These are phyloP conservation scores for Prietella phreatophila DNA, from an alignment of 2,113 vertebrate species.

Conservation along the genomic window DNA sequence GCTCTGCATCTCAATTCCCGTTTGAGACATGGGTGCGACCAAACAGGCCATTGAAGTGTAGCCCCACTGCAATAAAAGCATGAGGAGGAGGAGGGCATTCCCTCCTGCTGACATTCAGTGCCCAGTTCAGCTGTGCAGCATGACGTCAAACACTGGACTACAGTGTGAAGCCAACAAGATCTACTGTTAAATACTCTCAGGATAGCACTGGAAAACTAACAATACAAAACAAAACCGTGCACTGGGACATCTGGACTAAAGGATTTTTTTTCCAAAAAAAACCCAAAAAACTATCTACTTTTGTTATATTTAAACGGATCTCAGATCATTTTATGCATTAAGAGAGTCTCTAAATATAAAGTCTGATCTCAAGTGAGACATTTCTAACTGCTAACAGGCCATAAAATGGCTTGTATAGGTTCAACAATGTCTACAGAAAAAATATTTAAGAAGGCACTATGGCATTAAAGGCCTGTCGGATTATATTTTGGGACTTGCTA, in stretches of 20 bases:
- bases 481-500: constrained; percentile 34
- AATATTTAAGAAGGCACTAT: constrained; percentile 63
- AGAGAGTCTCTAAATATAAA: neutral
- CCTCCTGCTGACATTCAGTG: neutral
- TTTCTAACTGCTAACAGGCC: neutral
- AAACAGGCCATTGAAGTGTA: neutral
- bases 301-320: neutral
- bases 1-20: constrained; percentile 45
- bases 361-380: neutral
- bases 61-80: neutral
- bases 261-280: no score
- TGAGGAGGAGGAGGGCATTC: neutral
- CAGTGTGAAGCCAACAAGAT: neutral
- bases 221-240: neutral
- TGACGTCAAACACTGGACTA: neutral
- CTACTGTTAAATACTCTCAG: neutral
- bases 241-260: neutral
- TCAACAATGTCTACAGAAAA: constrained; percentile 22
- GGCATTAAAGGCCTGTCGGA: constrained; percentile 48
- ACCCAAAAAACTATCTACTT: neutral
- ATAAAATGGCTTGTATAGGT: neutral
- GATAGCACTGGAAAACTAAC: neutral
- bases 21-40: constrained; percentile 41
- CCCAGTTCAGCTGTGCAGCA: neutral
- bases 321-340: constrained; percentile 5